Evolutionary conservation across 2,888 invertebrate genomes (phyloP).

Genomic region (Philonicus albiceps): DNA sequence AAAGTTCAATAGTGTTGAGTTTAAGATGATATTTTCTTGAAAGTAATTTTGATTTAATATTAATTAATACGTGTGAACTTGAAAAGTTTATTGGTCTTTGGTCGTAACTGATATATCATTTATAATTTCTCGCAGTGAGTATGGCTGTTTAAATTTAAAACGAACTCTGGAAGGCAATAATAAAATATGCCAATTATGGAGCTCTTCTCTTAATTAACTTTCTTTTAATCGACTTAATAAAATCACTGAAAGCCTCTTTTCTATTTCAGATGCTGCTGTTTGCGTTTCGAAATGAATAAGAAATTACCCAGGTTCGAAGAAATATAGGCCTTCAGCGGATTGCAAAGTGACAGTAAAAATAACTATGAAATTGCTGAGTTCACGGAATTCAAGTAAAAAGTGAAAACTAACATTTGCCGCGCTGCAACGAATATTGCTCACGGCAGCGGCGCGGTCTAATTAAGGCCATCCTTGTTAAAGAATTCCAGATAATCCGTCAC

Average conservation of each 20-base stretch:
- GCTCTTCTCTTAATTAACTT: neutral
- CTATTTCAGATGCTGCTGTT: neutral
- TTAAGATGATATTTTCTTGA: too few relatives aligned
- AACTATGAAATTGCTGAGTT: neutral
- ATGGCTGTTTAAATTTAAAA: neutral
- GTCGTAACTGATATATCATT: neutral
- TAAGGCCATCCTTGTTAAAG: neutral
- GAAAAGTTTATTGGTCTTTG: neutral
- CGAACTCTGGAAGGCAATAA: neutral
- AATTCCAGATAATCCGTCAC: neutral
- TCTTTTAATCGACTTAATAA: neutral
- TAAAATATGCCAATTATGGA: neutral
- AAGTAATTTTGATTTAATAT: too few relatives aligned
- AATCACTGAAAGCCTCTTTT: neutral
- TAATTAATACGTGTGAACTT: neutral
- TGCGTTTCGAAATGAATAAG: neutral
- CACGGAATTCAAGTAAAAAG: neutral
- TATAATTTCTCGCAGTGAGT: neutral
- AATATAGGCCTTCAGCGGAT: neutral
- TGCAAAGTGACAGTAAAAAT: neutral
- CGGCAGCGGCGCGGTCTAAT: neutral
- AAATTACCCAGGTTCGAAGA: neutral
- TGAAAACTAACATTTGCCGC: neutral
- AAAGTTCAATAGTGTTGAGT: too few relatives aligned
- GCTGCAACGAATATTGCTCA: neutral